Percentiles rank a stretch among this genome's conserved stretches.
phyloP scores from a whole-genome alignment of 2,113 vertebrate genomes.

The Monarcha castaneiventris region DNA sequence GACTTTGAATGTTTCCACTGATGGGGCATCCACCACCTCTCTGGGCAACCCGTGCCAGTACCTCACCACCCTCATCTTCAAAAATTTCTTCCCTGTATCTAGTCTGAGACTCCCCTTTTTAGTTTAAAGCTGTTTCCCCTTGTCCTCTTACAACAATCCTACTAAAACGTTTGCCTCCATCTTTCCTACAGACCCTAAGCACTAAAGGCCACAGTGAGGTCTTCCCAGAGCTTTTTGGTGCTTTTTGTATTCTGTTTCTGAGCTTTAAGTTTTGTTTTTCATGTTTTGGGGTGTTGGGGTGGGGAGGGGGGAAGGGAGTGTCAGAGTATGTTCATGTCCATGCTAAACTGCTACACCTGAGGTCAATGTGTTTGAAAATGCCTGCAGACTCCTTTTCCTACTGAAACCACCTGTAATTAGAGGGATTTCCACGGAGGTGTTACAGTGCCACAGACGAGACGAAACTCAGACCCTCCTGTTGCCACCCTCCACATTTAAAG shows the following conservation, averaged over 20 bases:
- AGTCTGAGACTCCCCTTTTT: neutral
- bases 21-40: neutral
- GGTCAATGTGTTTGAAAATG: neutral
- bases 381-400: neutral
- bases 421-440: neutral
- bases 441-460: rapidly evolving
- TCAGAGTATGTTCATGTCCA: neutral
- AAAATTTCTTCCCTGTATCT: neutral
- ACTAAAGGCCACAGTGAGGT: neutral
- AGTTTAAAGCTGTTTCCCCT: neutral
- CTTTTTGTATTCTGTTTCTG: neutral
- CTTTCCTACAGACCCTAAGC: neutral
- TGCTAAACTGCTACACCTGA: neutral
- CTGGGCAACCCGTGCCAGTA: neutral
- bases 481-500: neutral
- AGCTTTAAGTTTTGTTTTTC: neutral
- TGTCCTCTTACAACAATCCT: neutral
- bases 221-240: neutral
- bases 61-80: neutral
- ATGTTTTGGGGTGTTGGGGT: neutral
- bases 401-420: neutral
- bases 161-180: neutral
- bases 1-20: neutral
- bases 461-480: neutral
- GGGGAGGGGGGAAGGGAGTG: neutral